These are phyloP conservation scores for Coccyzus lansbergi DNA, from an alignment of 2,797 vertebrate genomes.

Conservation along the genomic window DNA sequence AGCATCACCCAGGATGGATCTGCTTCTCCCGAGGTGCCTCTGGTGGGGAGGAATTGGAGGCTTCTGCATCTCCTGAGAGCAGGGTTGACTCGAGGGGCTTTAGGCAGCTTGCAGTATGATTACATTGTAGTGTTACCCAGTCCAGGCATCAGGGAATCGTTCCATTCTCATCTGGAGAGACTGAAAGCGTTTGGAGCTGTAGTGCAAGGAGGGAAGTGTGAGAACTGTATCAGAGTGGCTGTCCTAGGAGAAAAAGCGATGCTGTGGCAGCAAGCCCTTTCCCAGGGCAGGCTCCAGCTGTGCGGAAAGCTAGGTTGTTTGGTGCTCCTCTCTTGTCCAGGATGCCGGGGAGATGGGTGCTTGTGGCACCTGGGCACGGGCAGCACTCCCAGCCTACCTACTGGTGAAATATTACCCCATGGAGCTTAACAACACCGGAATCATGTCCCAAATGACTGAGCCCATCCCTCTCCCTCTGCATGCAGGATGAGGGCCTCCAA, in stretches of 20 bases:
- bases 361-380: not conserved
- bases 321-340: accelerated
- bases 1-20: accelerated
- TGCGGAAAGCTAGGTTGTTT: not conserved
- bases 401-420: constrained; percentile 25
- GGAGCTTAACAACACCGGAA: too few species aligned
- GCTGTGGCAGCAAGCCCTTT: not conserved
- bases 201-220: not conserved
- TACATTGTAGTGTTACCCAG: too few species aligned
- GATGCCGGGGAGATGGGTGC: not conserved
- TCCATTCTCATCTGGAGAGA: accelerated
- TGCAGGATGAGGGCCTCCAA: constrained; percentile 16
- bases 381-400: not conserved
- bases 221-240: not conserved
- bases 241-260: not conserved
- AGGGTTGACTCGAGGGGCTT: not conserved
- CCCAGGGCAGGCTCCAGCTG: too few species aligned
- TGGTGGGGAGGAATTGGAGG: not conserved
- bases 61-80: too few species aligned
- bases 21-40: accelerated
- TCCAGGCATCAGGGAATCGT: accelerated
- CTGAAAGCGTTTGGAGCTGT: accelerated
- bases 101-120: not conserved
- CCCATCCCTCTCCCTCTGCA: not conserved
- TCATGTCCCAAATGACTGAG: too few species aligned